Base-by-base conservation (phyloP, 2,113 vertebrate species). In the Lycaon pictus region DNA sequence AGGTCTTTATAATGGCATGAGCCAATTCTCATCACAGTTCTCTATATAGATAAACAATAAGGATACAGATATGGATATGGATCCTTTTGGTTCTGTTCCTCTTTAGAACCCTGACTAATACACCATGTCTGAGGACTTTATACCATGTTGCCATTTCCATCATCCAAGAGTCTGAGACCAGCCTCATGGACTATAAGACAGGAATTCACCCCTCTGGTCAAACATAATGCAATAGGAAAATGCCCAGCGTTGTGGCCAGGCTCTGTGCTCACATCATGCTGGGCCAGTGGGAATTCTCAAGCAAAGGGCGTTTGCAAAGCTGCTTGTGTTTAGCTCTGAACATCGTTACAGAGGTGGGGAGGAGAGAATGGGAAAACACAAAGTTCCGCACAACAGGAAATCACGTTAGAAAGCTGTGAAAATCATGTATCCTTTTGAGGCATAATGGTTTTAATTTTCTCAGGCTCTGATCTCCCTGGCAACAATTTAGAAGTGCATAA, bases 401-500 rank as follows among this genome's bases (percentile, higher is more conserved):
- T 98, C 98, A 97, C 76, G 94, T 97, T 98, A 95, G 97, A 98
- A 98, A 98, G 97, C 98, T 98, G 98, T 98, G 98, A 98, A 98
- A 98, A 98, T 98, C 96, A 94, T 98, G 98, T 98, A 97, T 98
- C 96, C 98, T 98, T 98, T 98, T 98, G 98, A 99, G 98, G 97
- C 80, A 0, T 98, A 97, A 98, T 98, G 98, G 95, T 98, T 98
- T 99, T 99, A 98, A 98, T 99, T 99, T 98, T 98, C 98, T 98
- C 97, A 94, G 98, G 98, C 98, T 98, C 98, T 97, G 98, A 98
- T 99, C 98, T 99, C 98, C 98, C 97, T 98, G 98, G 98, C 98
- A 99, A 98, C 98, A 98, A 98, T 98, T 98, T 98, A 98, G 97
- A 98, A 98, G 97, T 98, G 96, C 98, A 98, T 94, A 98, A 98